Base-by-base conservation (phyloP, 2,888 invertebrate species). In the Eumerus sabulonum region DNA sequence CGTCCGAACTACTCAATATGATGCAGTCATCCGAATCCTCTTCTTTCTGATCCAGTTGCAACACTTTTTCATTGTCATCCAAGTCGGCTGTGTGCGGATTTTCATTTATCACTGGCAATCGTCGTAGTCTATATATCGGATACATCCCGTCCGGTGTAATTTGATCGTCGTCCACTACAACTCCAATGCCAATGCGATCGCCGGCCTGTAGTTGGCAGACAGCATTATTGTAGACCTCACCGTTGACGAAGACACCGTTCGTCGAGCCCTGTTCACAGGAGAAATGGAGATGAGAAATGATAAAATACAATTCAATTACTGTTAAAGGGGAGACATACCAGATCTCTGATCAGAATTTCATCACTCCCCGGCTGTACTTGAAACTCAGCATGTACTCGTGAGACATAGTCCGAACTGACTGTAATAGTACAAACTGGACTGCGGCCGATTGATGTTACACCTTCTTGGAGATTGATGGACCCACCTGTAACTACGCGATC, bases 241-340 rank as follows among this genome's bases (percentile, higher is more conserved):
- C 66, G 62, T 88, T 88, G 1, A 88, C 82, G 53, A 71, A 88
- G 1, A 87, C 82, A 0, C 88, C 88, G 82, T 88, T 88, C 16
- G 84, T 70, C 0, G 87, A 83, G 16, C 84, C 81, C 86, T 88
- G 67, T 12, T 16, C 14, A 70, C 19, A 51, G 48, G 27, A 56
- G n/a, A 42, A 53, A 68, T n/a, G n/a, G n/a, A n/a, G n/a, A n/a
- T n/a, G n/a, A n/a, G 3, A 27, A 27, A 27, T 11, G n/a, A 7
- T 3, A n/a, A 40, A 40, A 7, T 11, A 11, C 5, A 3, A 4
- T 40, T 47, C 59, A 1, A 11, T 12, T 0, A 27, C 12, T 16
- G 35, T 1, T 9, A 14, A n/a, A 12, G 35, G 1, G 4, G 12
- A 68, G 27, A 64, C 85, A 81, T 83, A 87, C 87, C 86, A 86